These are phyloP conservation scores for Bryconaethiops microstoma DNA, from an alignment of 2,797 vertebrate genomes.

Conservation along the genomic window DNA sequence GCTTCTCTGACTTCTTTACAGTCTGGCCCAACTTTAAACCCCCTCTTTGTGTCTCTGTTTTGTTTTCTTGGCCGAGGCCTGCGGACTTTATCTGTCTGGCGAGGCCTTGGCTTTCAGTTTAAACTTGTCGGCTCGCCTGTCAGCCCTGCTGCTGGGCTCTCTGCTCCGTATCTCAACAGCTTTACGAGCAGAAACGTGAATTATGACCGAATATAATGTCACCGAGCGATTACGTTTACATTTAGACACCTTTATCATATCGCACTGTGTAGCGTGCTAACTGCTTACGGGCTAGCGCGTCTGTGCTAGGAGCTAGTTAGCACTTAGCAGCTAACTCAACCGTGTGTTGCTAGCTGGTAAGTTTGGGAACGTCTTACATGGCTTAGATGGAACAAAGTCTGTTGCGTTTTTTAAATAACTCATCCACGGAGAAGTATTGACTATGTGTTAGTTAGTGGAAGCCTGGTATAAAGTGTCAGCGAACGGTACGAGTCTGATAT, in stretches of 20 bases:
- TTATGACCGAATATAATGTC: neutral
- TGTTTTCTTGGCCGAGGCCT: slow-evolving; percentile 77
- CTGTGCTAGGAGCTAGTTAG: neutral
- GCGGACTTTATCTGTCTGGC: neutral
- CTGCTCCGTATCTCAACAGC: too few relatives aligned
- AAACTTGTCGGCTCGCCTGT: neutral
- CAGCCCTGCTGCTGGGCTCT: neutral
- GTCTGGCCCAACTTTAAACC: neutral
- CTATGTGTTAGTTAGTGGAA: neutral
- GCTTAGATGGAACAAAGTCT: neutral
- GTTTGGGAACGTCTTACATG: neutral
- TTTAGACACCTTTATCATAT: too few relatives aligned
- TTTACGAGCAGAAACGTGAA: neutral
- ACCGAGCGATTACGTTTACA: neutral
- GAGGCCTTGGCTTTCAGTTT: slow-evolving; percentile 18
- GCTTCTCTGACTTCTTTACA: neutral
- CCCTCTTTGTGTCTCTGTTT: slow-evolving; percentile 56
- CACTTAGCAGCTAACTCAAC: neutral
- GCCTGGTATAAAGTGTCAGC: too few relatives aligned
- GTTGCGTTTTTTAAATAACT: neutral
- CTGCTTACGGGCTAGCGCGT: neutral
- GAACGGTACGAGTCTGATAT: neutral
- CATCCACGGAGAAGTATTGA: neutral
- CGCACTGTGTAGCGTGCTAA: neutral
- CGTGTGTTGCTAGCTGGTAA: neutral